phyloP scores from a whole-genome alignment of 2,113 vertebrate genomes.

The Colossoma macropomum region DNA sequence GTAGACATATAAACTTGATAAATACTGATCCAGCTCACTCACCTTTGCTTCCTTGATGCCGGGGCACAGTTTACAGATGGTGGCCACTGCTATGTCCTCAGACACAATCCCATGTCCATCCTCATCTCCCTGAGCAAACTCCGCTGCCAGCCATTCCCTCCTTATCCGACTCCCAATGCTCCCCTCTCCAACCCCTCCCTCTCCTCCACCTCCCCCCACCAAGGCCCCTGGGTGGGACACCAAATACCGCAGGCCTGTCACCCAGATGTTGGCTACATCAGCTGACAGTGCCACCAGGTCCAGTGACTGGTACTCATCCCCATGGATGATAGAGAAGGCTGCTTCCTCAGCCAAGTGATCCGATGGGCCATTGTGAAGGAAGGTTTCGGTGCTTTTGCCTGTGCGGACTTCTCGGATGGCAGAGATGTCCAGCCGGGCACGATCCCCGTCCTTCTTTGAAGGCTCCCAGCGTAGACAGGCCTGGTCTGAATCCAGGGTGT shows the following conservation, averaged over 20 bases:
- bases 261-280: slow-evolving; percentile 98
- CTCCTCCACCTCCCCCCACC: slow-evolving; percentile 75
- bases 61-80: slow-evolving; percentile 91
- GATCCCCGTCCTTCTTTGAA: slow-evolving; percentile 94
- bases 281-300: slow-evolving; percentile 93
- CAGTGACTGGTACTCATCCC: slow-evolving; percentile 95
- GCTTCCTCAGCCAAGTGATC: slow-evolving; percentile 95
- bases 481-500: slow-evolving; percentile 91
- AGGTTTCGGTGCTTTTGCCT: slow-evolving; percentile 97
- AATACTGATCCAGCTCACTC: background rate
- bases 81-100: slow-evolving; percentile 88
- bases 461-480: slow-evolving; percentile 96
- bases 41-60: slow-evolving; percentile 95
- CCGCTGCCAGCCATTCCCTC: slow-evolving; percentile 85
- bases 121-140: slow-evolving; percentile 87
- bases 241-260: slow-evolving; percentile 93
- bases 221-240: slow-evolving; percentile 88
- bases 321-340: slow-evolving; percentile 93
- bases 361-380: slow-evolving; percentile 90
- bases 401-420: slow-evolving; percentile 91
- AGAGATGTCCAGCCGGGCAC: slow-evolving; percentile 91
- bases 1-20: background rate
- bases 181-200: slow-evolving; percentile 83
- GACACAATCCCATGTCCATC: slow-evolving; percentile 92
- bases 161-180: slow-evolving; percentile 85